Base-by-base conservation (phyloP, 1,140 invertebrate species). In the Drosophila aff. region DNA sequence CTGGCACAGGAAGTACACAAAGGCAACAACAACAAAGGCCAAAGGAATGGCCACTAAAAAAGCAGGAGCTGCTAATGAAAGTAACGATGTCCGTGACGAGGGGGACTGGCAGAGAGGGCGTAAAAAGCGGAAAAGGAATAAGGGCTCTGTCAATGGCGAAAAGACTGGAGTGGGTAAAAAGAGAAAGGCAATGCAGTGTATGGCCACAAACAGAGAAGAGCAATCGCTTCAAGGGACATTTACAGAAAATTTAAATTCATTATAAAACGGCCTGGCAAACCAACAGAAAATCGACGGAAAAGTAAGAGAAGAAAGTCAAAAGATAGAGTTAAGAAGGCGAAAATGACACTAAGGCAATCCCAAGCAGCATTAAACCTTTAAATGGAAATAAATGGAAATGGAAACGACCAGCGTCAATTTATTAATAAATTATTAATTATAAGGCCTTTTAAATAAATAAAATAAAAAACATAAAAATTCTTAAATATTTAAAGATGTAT, bases 1-100 rank as follows among this genome's bases (percentile, higher is more conserved):
- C 64, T 58, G 59, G 75, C 66, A 61, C 75, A 82, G 82, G 79
- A 85, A 86, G 79, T 71, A 69, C 82, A 81, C 69, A 65, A 61
- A 75, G 76, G 58, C 44, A 77, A 50, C 68, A 69, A 52, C 62
- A 66, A 62, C 36, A 62, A 52, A 47, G 38, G 55, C 47, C 28
- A 69, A 59, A 80, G 21, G 40, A 57, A 50, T 21, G 57, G 50
- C 36, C 46, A 44, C 44, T 50, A 67, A 67, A 77, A 79, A 82
- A 76, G 46, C 61, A 47, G 62, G 52, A 44, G 53, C 79, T 82
- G 80, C 80, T 82, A 82, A 82, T 78, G 80, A 82, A 82, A 65
- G 68, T 74, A 78, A 74, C 80, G 60, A 82, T 50, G 49, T 73
- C 47, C 74, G 58, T 62, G 64, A 40, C 23, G 15, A 36, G 5